These are phyloP conservation scores for Amphipyra tragopoginis DNA, from an alignment of 2,888 invertebrate species.

Conservation along the genomic window DNA sequence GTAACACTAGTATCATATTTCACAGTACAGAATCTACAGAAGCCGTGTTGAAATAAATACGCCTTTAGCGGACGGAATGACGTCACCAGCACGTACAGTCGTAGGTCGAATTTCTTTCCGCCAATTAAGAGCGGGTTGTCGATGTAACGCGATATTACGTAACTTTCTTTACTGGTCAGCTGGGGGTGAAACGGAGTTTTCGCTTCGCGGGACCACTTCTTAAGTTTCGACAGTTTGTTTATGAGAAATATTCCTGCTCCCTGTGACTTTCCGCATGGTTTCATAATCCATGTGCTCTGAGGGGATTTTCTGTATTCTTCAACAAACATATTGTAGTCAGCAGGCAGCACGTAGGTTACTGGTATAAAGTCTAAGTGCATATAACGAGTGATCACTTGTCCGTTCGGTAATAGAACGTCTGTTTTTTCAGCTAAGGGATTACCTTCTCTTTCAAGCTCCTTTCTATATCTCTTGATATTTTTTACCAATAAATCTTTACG, in stretches of 20 bases:
- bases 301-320: constrained; percentile 98
- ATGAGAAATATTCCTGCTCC: constrained; percentile 98
- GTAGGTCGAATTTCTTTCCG: constrained; percentile 98
- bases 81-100: constrained; percentile 97
- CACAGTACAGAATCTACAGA: constrained; percentile 98
- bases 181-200: constrained; percentile 96
- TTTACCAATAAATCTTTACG: constrained; percentile 98
- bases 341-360: constrained; percentile 97
- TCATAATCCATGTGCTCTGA: constrained; percentile 99
- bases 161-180: constrained; percentile 94
- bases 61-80: constrained; percentile 98
- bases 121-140: constrained; percentile 98
- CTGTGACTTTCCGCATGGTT: constrained; percentile 98
- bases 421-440: constrained; percentile 95
- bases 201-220: constrained; percentile 96
- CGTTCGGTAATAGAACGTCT: constrained; percentile 85
- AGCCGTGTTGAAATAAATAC: constrained; percentile 97
- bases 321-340: constrained; percentile 99
- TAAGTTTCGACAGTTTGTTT: constrained; percentile 97
- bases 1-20: constrained; percentile 97
- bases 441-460: constrained; percentile 97
- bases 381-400: constrained; percentile 93
- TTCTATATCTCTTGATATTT: constrained; percentile 97
- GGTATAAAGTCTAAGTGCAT: constrained; percentile 97
- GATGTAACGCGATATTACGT: constrained; percentile 99